These are phyloP conservation scores for Thamnaconus septentrionalis DNA, from an alignment of 2,113 vertebrate species.

Conservation along the genomic window DNA sequence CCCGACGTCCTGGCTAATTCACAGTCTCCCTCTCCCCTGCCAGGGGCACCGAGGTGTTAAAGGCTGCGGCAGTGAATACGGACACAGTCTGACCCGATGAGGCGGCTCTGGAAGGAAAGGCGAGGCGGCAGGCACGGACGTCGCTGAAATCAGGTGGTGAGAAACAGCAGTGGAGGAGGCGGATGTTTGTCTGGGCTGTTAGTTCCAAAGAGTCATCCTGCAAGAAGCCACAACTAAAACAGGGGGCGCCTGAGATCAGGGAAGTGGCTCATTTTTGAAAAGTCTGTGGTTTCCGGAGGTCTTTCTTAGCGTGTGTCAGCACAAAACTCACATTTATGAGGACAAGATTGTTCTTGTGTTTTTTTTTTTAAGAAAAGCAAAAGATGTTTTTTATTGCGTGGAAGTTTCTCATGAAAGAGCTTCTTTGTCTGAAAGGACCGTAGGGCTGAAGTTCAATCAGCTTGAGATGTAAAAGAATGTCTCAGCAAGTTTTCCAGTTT, in stretches of 20 bases:
- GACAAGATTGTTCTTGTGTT: conserved; percentile 12
- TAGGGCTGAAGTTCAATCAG: background rate
- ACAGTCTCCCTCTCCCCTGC: no score
- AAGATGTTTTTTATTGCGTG: conserved; percentile 7
- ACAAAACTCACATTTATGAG: conserved; percentile 9
- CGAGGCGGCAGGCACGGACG: conserved; percentile 11
- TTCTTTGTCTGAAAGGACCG: background rate
- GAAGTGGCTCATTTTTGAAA: conserved; percentile 25
- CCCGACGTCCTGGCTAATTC: no score
- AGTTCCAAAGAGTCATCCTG: conserved; percentile 29
- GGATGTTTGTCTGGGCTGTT: conserved; percentile 32
- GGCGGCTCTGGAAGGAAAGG: conserved; percentile 27
- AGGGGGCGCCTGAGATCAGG: conserved; percentile 38
- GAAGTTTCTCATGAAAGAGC: conserved; percentile 8
- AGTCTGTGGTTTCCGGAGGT: conserved; percentile 14
- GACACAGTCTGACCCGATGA: conserved; percentile 47
- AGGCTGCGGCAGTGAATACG: conserved; percentile 40
- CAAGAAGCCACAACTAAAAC: conserved; percentile 41
- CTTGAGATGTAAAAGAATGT: background rate
- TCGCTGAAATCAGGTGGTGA: conserved; percentile 4
- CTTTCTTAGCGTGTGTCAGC: conserved; percentile 32
- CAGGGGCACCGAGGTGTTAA: conserved; percentile 1
- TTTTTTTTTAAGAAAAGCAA: conserved; percentile 4
- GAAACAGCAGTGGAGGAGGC: conserved; percentile 18
- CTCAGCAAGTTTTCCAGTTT: background rate